These are phyloP conservation scores for Xiphophorus maculatus DNA, from an alignment of 2,113 vertebrate species.

Conservation along the genomic window DNA sequence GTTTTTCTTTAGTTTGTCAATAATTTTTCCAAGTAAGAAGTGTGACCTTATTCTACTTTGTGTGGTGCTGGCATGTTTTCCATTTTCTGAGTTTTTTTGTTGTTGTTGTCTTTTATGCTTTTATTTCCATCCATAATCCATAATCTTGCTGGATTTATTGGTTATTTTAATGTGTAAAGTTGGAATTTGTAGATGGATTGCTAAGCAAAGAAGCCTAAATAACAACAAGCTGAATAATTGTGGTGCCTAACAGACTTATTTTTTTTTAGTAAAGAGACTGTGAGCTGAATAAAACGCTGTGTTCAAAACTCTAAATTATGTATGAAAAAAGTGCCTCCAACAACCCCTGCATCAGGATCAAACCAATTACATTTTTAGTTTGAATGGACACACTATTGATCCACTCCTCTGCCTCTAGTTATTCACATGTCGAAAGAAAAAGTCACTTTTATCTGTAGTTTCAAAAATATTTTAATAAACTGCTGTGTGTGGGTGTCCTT, in stretches of 20 bases:
- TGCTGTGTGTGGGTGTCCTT: background rate
- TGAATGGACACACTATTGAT: constrained; percentile 1
- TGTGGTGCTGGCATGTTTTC: no score
- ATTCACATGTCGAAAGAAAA: background rate
- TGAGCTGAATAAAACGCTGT: background rate
- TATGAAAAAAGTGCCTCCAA: constrained; percentile 12
- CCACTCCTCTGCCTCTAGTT: background rate
- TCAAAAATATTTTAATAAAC: background rate
- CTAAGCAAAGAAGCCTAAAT: background rate
- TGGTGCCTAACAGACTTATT: background rate
- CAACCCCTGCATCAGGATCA: constrained; percentile 12
- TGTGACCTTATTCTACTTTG: no score
- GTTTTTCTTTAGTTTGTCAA: no score
- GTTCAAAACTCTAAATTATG: constrained; percentile 5
- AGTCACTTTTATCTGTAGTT: constrained; percentile 4
- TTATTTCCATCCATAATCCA: no score
- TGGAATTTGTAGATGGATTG: background rate
- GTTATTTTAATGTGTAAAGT: no score
- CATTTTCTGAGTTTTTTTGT: no score
- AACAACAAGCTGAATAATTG: background rate
- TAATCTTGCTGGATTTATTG: no score
- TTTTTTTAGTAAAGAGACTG: background rate
- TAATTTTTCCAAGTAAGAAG: no score
- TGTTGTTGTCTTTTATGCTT: no score
- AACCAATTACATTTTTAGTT: constrained; percentile 12